Base-by-base conservation (phyloP, 2,888 invertebrate species). In the Operophtera brumata region DNA sequence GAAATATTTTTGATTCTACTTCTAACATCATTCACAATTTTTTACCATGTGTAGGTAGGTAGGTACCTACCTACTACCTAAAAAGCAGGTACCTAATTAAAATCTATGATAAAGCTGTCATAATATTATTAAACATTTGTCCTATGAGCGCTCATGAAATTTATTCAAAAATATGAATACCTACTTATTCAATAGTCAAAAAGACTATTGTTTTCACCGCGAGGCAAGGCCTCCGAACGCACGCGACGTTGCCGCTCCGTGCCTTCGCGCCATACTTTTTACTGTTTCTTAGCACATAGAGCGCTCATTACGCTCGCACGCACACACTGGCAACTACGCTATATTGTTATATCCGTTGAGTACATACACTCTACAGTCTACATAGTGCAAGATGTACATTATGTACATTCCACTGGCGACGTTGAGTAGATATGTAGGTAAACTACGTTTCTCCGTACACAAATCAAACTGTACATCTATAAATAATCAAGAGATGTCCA, bases 261-360 rank as follows among this genome's bases (percentile, higher is more conserved):
- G 78, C 84, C 79, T 83, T 83, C 87, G 87, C 89, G 89, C 90
- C 89, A 86, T 90, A 91, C 91, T 91, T 91, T 91, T 91, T 90
- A 91, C 90, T 91, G 91, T 91, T 91, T 89, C 90, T 90, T 86
- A 82, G 84, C 84, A 87, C 86, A 89, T 89, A 91, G 88, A 86
- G 77, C 86, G 84, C 87, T 88, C 89, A 87, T 89, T 86, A 87
- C 88, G 82, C 74, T 60, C 62, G 77, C 75, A 80, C 80, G 77
- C 81, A 80, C 81, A 75, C 73, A 80, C 70, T 65, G 70, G 66
- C 69, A 70, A 59, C 67, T 55, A 56, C 70, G 75, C 71, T 74
- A 81, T 84, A 83, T 86, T 86, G 86, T 86, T 84, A 81, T 85
- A 82, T 83, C 81, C 77, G 74, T 66, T 73, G 74, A 80, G 84